Base-by-base conservation (phyloP, 92 coral and sea anemone genomes). In the Actinernus sp. region DNA sequence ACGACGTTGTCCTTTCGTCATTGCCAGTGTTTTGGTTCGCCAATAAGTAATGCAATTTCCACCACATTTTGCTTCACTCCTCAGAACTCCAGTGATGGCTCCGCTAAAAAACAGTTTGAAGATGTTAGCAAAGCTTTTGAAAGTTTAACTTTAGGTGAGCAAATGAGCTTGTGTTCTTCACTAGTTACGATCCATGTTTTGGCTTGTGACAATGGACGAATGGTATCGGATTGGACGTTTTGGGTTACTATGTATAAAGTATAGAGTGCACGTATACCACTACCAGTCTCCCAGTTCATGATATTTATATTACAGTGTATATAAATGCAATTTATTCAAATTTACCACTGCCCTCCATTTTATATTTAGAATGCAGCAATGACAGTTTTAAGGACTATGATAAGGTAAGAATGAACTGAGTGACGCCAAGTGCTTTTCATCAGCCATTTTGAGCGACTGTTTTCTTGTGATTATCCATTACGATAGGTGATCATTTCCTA, bases 121-220 rank as follows among this genome's bases (percentile, higher is more conserved):
- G 97, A 90, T 51, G 63, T 90, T 38, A 79, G 97, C 61, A 88
- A 79, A 55, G 92, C 92, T 47, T 90, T 81, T 39, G 91, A 81
- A 63, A 66, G 57, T 71, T 71, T 90, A 38, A 74, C 83, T 14
- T 54, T 69, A 76, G 97, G 97, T 90, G 76, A 81, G 50, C 53
- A 22, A 4, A 29, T 2, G 16, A 45, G 45, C 14, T 18, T 20
- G 12, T 3, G 30, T 44, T 8, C 16, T 20, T 38, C n/a, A n/a
- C n/a, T n/a, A n/a, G n/a, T n/a, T n/a, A n/a, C n/a, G n/a, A n/a
- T n/a, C n/a, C n/a, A n/a, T n/a, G n/a, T n/a, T n/a, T n/a, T n/a
- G n/a, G n/a, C n/a, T n/a, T n/a, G n/a, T n/a, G n/a, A n/a, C n/a
- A n/a, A n/a, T n/a, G n/a, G n/a, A n/a, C n/a, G n/a, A n/a, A n/a